Conservation (phyloP, 2,888 invertebrate genomes). For the Conus canariensis region DNA sequence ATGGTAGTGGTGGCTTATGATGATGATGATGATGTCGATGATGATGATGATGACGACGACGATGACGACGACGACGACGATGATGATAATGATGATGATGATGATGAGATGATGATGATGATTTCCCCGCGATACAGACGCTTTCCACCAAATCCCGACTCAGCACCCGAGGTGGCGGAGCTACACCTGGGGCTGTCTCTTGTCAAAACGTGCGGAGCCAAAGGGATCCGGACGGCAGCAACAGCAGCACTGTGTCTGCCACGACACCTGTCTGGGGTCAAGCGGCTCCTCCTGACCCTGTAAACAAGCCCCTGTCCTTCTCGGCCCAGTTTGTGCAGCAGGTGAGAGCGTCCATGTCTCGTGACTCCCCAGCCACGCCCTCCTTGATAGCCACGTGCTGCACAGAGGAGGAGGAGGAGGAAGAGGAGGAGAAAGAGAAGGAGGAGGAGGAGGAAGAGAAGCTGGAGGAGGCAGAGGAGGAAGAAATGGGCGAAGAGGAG, state of each 20-base stretch:
- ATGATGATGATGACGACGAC: no score
- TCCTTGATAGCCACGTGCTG: slow-evolving; percentile 26
- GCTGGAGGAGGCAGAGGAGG: slow-evolving; percentile 26
- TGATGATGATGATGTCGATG: no score
- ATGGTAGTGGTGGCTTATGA: no score
- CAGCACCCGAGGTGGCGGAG: no score
- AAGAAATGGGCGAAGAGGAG: slow-evolving; percentile 10
- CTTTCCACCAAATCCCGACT: not conserved
- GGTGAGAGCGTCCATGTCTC: not conserved
- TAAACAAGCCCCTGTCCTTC: slow-evolving; percentile 7
- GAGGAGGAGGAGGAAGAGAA: not conserved
- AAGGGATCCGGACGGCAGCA: not conserved
- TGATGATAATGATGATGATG: no score
- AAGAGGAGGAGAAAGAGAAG: not conserved
- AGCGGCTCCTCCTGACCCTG: not conserved
- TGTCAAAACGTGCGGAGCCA: not conserved
- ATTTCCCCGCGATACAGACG: not conserved
- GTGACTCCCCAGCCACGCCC: not conserved
- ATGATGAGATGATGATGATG: no score
- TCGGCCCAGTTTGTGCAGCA: slow-evolving; percentile 12
- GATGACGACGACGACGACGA: no score
- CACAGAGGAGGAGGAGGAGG: slow-evolving; percentile 24
- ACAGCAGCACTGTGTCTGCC: no score
- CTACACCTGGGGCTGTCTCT: not conserved
- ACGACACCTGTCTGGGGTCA: no score